These are phyloP conservation scores for Odocoileus hemionus DNA, from an alignment of 2,113 vertebrate species.

Conservation along the genomic window DNA sequence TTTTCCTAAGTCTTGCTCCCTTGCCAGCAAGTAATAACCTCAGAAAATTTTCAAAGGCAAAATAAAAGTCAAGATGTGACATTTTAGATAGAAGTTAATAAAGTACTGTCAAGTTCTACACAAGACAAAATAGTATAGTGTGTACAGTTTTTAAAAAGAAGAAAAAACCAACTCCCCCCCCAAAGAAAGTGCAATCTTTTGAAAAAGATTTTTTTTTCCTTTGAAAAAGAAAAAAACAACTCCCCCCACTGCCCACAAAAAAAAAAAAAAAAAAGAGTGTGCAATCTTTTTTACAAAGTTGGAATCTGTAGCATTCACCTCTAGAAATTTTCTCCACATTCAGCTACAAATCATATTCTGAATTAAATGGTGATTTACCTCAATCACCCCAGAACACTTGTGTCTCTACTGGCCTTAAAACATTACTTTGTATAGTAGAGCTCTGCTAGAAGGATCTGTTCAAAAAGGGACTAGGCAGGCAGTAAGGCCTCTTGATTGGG, in stretches of 20 bases:
- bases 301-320: background rate
- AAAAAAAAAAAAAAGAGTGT: background rate
- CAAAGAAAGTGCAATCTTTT: background rate
- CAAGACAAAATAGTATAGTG: background rate
- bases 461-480: background rate
- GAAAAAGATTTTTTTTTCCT: too few species aligned
- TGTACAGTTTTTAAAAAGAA: background rate
- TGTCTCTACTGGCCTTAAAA: background rate
- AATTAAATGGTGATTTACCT: background rate
- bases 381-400: background rate
- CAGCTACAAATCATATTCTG: background rate
- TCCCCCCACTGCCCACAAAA: fast-evolving
- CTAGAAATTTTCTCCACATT: background rate
- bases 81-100: background rate
- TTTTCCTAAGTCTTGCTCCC: background rate
- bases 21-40: background rate
- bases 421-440: background rate
- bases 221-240: background rate
- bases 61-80: background rate
- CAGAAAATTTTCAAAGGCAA: background rate
- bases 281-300: background rate
- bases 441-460: background rate
- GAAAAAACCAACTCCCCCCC: background rate
- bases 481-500: background rate
- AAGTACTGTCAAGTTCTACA: background rate